Evolutionary conservation across 2,113 vertebrate species (phyloP), one percentile per base, ranked within the genome.

Genomic region (Thunnus thynnus): DNA sequence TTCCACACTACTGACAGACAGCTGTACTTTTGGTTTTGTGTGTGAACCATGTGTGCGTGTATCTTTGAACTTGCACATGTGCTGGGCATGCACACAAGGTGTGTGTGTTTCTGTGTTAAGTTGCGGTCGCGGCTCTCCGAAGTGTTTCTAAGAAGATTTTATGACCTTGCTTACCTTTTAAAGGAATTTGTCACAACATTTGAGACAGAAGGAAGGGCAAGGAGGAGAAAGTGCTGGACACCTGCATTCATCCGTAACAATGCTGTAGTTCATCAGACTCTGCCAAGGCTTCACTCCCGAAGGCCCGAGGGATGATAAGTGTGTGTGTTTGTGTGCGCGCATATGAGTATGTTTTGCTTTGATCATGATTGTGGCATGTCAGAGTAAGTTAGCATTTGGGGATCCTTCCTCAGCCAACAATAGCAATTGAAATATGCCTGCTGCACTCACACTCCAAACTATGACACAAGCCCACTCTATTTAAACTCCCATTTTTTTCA

Each of bases 141-240:
- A 87, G 75, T 66, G 65, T 83, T 74, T 86, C 46, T 64, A n/a
- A 78, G 82, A 72, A 77, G 77, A 89, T 88, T 91, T 75, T 73
- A 58, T 87, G 92, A 90, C 86, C 86, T 91, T n/a, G 41, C 68
- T 86, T 83, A 88, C 76, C 57, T 91, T 91, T 87, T 78, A 30
- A 14, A 89, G 67, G 83, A 86, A 88, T 87, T 86, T 90, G 84
- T 91, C 90, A 89, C 87, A 90, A 92, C 84, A 92, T 71, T 76
- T 12, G 46, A 80, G 71, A 64, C 60, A 32, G 72, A 55, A 25
- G 27, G 58, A 62, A 72, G 58, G 48, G 55, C 20, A 36, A 55
- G 41, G 72, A 22, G 76, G 87, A 86, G 89, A 91, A 83, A 89
- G 91, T 86, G 62, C 22, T 60, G 85, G 69, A 90, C 92, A 93